Percentiles rank a stretch among this genome's conserved stretches.
Conservation (phyloP, 2,113 vertebrate species). For the Regulus satrapa region DNA sequence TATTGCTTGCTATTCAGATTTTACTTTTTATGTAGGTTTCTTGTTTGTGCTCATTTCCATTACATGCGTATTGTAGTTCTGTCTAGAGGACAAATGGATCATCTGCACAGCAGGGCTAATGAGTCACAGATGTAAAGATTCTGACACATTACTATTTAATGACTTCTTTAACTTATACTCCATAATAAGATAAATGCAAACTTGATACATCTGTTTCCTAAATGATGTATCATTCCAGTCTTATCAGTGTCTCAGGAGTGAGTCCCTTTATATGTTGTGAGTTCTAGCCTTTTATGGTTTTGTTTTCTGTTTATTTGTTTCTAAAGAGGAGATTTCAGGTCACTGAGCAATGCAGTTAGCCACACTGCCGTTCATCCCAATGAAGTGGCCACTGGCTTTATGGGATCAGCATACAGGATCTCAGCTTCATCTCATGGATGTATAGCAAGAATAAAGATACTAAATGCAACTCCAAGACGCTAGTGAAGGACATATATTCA, state of each 20-base stretch:
- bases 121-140: constrained; percentile 76
- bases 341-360: not conserved
- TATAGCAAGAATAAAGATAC: not conserved
- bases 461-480: not conserved
- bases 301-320: constrained; percentile 17
- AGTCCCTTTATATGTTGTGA: constrained; percentile 29
- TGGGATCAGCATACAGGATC: not conserved
- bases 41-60: constrained; percentile 63
- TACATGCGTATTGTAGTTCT: constrained; percentile 37
- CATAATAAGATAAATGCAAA: constrained; percentile 68
- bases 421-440: not conserved
- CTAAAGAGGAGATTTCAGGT: constrained; percentile 23
- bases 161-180: constrained; percentile 69
- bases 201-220: constrained; percentile 68
- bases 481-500: not conserved
- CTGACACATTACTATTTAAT: constrained; percentile 66
- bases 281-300: constrained; percentile 12
- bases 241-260: not conserved
- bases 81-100: constrained; percentile 44
- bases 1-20: constrained; percentile 41
- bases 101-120: constrained; percentile 69
- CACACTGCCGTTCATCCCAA: not conserved
- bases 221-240: constrained; percentile 46
- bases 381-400: not conserved
- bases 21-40: constrained; percentile 29